Evolutionary conservation across 2,888 invertebrate species (phyloP).

Genomic region (Melolontha melolontha): DNA sequence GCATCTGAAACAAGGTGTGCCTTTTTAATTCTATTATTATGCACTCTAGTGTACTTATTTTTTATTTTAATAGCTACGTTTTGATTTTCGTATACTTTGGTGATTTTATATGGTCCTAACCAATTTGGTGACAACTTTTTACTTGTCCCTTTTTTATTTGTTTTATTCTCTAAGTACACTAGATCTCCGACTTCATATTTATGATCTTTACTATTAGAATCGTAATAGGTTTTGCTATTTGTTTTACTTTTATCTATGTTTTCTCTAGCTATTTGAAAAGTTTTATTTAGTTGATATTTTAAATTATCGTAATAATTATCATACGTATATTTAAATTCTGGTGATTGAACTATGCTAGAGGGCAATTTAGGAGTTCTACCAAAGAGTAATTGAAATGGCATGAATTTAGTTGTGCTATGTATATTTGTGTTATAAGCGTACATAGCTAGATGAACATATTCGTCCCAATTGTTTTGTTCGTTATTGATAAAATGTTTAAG

Average conservation of each 20-base stretch:
- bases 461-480: slow-evolving; percentile 56
- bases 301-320: slow-evolving; percentile 49
- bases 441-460: slow-evolving; percentile 53
- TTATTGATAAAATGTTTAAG: slow-evolving; percentile 54
- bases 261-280: slow-evolving; percentile 49
- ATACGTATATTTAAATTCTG: slow-evolving; percentile 52
- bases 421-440: slow-evolving; percentile 51
- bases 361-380: slow-evolving; percentile 47
- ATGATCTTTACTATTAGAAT: slow-evolving; percentile 5
- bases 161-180: slow-evolving; percentile 22
- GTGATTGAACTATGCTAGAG: slow-evolving; percentile 45
- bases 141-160: not conserved
- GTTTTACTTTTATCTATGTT: slow-evolving; percentile 47
- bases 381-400: slow-evolving; percentile 52
- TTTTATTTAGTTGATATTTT: slow-evolving; percentile 47
- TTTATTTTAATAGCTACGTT: slow-evolving; percentile 19
- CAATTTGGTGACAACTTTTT: slow-evolving; percentile 25
- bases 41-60: not conserved
- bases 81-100: not conserved
- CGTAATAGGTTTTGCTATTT: slow-evolving; percentile 45
- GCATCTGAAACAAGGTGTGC: not conserved
- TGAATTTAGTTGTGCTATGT: slow-evolving; percentile 51
- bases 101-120: slow-evolving; percentile 26
- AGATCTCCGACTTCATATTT: slow-evolving; percentile 12
- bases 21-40: slow-evolving; percentile 10